phyloP scores from a whole-genome alignment of 64 coral and sea anemone genomes.

The Cladopsammia gracilis region DNA sequence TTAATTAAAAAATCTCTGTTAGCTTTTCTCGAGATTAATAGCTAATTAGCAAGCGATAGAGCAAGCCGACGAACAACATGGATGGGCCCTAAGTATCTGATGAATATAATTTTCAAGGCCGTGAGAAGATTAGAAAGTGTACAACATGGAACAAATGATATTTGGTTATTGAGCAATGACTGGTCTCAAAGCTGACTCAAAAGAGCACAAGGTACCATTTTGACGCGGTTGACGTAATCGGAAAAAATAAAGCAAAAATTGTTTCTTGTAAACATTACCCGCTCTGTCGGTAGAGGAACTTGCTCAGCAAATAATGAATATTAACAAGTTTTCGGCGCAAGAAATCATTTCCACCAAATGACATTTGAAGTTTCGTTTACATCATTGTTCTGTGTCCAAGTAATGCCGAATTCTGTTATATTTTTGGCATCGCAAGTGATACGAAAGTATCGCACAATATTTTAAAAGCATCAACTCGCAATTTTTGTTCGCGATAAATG shows the following conservation, averaged over 20 bases:
- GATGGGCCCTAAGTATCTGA: conserved; percentile 59
- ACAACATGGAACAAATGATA: background rate
- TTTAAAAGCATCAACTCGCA: background rate
- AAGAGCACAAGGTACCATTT: background rate
- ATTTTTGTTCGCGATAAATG: conserved; percentile 10
- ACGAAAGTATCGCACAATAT: background rate
- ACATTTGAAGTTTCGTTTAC: background rate
- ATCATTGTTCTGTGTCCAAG: background rate
- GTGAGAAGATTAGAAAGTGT: conserved; percentile 65
- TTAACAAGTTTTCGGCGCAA: conserved; percentile 24
- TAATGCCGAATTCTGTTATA: background rate
- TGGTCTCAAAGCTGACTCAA: conserved; percentile 1
- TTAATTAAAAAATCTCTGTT: conserved; percentile 99
- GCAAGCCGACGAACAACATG: conserved; percentile 77
- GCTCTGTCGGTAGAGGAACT: conserved; percentile 54
- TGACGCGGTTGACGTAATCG: conserved; percentile 7
- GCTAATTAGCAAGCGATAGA: conserved; percentile 92
- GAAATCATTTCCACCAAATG: background rate
- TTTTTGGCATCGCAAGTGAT: background rate
- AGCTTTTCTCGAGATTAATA: conserved; percentile 95
- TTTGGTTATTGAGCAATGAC: background rate
- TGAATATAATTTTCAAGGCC: conserved; percentile 64
- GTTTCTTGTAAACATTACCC: conserved; percentile 33
- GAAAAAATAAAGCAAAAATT: conserved; percentile 26
- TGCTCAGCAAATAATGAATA: conserved; percentile 40